phyloP scores from a whole-genome alignment of 2,797 vertebrate genomes.

The Astyanax mexicanus region DNA sequence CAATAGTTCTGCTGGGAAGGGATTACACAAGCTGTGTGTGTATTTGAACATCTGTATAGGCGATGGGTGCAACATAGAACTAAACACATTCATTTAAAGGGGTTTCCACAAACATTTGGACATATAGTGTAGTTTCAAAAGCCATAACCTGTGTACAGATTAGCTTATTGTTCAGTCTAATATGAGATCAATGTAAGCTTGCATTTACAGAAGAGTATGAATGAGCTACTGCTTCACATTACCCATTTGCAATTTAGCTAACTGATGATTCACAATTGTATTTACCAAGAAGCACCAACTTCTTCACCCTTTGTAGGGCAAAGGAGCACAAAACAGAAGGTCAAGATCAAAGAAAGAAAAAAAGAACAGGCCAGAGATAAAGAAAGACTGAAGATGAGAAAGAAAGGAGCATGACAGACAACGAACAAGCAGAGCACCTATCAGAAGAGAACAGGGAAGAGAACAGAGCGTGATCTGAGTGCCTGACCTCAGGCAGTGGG shows the following conservation, averaged over 20 bases:
- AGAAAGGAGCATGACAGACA: too few relatives aligned
- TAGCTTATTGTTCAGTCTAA: background rate
- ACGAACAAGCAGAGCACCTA: background rate
- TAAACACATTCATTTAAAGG: too few relatives aligned
- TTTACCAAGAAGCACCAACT: too few relatives aligned
- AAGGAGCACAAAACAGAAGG: background rate
- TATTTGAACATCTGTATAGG: too few relatives aligned
- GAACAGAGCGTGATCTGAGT: slow-evolving; percentile 8
- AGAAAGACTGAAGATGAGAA: too few relatives aligned
- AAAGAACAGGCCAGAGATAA: background rate
- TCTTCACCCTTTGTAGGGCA: background rate
- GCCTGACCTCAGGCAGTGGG: slow-evolving; percentile 38
- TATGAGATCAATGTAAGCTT: background rate
- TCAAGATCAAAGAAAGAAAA: background rate
- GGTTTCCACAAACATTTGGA: too few relatives aligned
- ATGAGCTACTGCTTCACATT: too few relatives aligned
- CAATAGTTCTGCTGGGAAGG: too few relatives aligned
- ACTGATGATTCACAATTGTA: too few relatives aligned
- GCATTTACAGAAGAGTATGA: background rate
- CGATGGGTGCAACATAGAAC: too few relatives aligned
- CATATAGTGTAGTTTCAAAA: background rate
- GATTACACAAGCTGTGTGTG: too few relatives aligned
- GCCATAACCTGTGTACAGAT: background rate
- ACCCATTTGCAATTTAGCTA: too few relatives aligned
- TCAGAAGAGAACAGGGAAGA: background rate